These are phyloP conservation scores for Hermaeophaga mercurialis DNA, from an alignment of 2,888 invertebrate genomes.

Conservation along the genomic window DNA sequence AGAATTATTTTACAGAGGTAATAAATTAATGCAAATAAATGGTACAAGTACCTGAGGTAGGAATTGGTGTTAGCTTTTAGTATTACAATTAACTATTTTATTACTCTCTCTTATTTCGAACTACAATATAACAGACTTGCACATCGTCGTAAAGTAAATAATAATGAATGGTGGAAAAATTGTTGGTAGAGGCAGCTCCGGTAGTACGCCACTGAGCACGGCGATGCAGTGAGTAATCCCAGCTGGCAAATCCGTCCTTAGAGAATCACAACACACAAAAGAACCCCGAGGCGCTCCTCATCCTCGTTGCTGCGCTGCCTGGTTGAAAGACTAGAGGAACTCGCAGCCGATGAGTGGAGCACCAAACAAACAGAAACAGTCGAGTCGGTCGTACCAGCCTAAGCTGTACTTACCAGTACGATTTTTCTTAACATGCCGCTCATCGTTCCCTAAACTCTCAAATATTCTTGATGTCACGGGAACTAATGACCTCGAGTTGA, in stretches of 20 bases:
- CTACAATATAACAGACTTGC: no score
- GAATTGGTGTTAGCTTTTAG: no score
- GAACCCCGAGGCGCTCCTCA: slow-evolving; percentile 26
- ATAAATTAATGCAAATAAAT: no score
- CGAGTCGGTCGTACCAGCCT: neutral
- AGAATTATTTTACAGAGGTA: no score
- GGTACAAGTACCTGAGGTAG: no score
- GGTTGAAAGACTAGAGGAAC: slow-evolving; percentile 25
- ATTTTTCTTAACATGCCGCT: slow-evolving; percentile 2
- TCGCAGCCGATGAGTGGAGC: slow-evolving; percentile 13
- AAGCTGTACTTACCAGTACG: slow-evolving; percentile 9
- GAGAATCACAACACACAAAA: slow-evolving; percentile 30
- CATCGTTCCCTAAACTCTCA: slow-evolving; percentile 1
- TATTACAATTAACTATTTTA: no score
- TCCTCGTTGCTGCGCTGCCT: slow-evolving; percentile 18
- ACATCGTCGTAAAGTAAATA: no score
- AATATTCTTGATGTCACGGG: no score
- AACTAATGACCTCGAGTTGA: slow-evolving; percentile 1
- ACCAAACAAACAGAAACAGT: no score
- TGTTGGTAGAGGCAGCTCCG: no score
- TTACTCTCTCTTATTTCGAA: no score
- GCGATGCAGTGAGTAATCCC: slow-evolving; percentile 29
- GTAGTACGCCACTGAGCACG: slow-evolving; percentile 17
- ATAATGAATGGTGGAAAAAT: no score
- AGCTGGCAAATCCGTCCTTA: slow-evolving; percentile 30